Evolutionary conservation across 2,888 invertebrate genomes (phyloP), one percentile per base, ranked within the genome.

Genomic region (Hymenopus coronatus): DNA sequence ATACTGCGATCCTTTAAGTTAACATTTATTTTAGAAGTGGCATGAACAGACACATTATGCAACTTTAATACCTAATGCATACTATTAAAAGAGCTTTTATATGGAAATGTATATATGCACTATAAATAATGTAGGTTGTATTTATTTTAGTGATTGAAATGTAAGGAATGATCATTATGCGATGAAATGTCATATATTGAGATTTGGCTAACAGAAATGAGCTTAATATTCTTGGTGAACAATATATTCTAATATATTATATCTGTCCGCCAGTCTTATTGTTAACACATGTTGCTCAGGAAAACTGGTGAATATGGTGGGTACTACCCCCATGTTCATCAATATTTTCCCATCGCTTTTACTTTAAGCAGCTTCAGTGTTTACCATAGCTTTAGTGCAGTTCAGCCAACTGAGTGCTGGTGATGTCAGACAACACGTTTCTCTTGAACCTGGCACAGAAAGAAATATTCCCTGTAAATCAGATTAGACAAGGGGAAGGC

Each of bases 221-320:
- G 87, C 87, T 87, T 87, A 87, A 82, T 82, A 33, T 87, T 87
- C 82, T 87, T 82, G 81, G 33, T 82, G 82, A 81, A 86, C 85
- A 86, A 82, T 33, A 82, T 87, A 82, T 82, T 87, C 81, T 40
- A 40, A 33, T 82, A 70, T 87, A 33, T 9, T 40, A 25, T 33
- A 82, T 82, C 40, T 87, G 87, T 87, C 87, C 33, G 54, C 54
- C 54, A 70, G 20, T 70, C 54, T 70, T 20, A 70, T 70, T 70
- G 54, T 70, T 70, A 54, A 70, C 15, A 70, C 54, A 70, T 25
- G 25, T 70, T 70, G 54, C 54, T 70, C 54, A 70, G 54, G 54
- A 70, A 70, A 70, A 70, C 3, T 15, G 15, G 20, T 70, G 54
- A 25, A 70, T 20, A 70, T 20, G 54, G 25, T 6, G 20, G 54